Evolutionary conservation across 35 echinoderm and acorn worm species (phyloP).

Genomic region (Lytechinus variegatus): DNA sequence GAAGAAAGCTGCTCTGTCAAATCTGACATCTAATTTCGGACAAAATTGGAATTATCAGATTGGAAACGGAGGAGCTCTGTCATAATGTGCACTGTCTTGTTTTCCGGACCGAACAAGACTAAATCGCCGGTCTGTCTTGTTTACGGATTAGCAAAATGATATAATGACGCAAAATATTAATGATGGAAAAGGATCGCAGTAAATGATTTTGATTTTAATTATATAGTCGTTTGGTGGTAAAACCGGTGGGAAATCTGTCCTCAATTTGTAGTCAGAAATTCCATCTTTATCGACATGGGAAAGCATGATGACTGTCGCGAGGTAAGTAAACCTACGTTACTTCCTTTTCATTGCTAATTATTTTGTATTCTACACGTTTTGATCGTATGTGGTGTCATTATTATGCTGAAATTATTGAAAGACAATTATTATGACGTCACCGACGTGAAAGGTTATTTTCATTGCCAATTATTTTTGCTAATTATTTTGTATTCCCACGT

Average conservation of each 20-base stretch:
- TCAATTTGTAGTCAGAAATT: not conserved
- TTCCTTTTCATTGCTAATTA: not conserved
- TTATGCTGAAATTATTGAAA: too few relatives aligned
- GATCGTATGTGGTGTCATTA: too few relatives aligned
- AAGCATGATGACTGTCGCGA: not conserved
- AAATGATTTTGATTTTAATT: not conserved
- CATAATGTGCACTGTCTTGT: not conserved
- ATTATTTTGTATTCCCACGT: too few relatives aligned
- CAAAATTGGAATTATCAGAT: not conserved
- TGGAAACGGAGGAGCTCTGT: not conserved
- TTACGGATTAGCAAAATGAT: not conserved
- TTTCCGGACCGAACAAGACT: not conserved
- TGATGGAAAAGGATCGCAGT: not conserved
- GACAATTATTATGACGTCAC: too few relatives aligned
- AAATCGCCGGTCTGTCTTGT: not conserved
- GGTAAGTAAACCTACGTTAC: not conserved
- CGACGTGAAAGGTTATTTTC: too few relatives aligned
- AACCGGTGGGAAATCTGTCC: not conserved
- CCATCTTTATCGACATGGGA: not conserved
- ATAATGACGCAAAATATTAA: not conserved
- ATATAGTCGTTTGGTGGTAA: not conserved
- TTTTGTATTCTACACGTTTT: too few relatives aligned
- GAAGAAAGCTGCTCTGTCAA: not conserved
- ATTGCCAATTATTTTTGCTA: too few relatives aligned
- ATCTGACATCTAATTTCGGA: not conserved